Base-by-base conservation (phyloP, 2,113 vertebrate genomes). In the Aspidoscelis tigris region DNA sequence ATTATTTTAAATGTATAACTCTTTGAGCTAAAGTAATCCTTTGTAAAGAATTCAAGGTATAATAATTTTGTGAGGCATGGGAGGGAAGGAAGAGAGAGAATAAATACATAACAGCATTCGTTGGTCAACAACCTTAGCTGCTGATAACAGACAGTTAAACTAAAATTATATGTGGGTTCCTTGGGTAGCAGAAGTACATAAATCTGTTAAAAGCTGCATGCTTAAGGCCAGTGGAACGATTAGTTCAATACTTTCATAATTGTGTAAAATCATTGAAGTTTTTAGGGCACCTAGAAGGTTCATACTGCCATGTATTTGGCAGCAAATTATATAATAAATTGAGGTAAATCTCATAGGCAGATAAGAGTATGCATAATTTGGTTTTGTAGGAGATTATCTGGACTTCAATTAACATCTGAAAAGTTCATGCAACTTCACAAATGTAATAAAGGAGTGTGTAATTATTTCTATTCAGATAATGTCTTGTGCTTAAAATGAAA, bases 401-500 rank as follows among this genome's bases (percentile, higher is more conserved):
- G 69, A 64, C 68, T 84, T 84, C 83, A 78, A 78, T 72, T 84
- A 78, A 64, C 83, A 78, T 73, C 68, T 72, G 78, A 72, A 84
- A 84, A 73, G 83, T 84, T 84, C 83, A 84, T 26, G 69, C 22
- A 41, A 84, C 82, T 50, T 11, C 68, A 71, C 55, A 78, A 41
- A 61, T 84, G 82, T 43, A 84, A 78, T 84, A 84, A 84, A 78
- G 66, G 66, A 71, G 21, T 64, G 24, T 84, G 43, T 73, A 84
- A 84, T 84, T 84, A 84, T 84, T 73, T 39, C 66, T 41, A 21
- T 39, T n/a, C 71, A 64, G 66, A 78, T 78, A 78, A 84, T 78
- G 50, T 41, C 66, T 71, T 84, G 66, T 84, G 65, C 75, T 84
- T 84, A 77, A 78, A 84, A 84, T 84, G 82, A 78, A 84, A 78